These are phyloP conservation scores for Melanaphis sacchari DNA, from an alignment of 1,140 invertebrate genomes.

Conservation along the genomic window DNA sequence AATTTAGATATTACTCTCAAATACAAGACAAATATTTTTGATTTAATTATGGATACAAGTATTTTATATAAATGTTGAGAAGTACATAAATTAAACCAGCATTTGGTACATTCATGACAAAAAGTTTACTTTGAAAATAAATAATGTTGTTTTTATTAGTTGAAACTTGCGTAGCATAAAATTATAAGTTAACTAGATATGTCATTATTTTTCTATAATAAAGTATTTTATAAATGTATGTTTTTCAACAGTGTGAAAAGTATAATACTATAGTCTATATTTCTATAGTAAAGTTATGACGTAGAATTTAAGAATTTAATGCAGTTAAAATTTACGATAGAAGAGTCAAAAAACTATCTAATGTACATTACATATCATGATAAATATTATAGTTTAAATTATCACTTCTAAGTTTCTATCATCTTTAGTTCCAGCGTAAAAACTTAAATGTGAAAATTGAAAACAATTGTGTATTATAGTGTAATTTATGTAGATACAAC, in stretches of 20 bases:
- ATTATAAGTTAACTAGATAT: neutral
- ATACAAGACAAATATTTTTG: neutral
- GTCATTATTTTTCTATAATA: neutral
- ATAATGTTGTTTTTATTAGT: slow-evolving; percentile 5
- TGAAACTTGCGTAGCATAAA: neutral
- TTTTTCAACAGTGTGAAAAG: neutral
- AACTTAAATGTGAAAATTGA: neutral
- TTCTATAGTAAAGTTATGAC: neutral
- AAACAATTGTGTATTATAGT: neutral
- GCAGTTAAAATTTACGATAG: neutral
- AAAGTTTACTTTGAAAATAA: neutral
- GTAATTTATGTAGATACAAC: neutral
- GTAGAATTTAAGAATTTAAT: neutral
- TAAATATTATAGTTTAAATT: neutral
- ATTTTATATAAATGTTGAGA: neutral
- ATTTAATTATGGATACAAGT: neutral
- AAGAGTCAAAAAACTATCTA: neutral
- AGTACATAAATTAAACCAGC: neutral
- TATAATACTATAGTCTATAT: neutral
- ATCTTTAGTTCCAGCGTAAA: neutral
- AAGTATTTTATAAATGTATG: neutral
- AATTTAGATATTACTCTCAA: neutral
- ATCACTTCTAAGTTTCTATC: neutral
- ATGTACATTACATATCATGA: neutral
- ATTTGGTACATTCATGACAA: neutral